Base-by-base conservation (phyloP, 2,888 invertebrate species). In the Mayetiola destructor region DNA sequence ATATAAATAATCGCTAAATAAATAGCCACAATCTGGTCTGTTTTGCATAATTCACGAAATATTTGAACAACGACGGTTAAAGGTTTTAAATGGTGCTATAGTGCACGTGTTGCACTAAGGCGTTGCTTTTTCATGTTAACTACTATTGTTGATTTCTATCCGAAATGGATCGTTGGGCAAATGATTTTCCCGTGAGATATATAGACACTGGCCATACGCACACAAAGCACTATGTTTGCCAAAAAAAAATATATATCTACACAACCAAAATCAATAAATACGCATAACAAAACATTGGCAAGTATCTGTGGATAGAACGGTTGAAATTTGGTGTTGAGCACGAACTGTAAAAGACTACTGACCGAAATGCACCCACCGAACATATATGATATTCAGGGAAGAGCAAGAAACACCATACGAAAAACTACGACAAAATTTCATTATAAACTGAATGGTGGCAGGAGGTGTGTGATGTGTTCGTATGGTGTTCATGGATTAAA, bases 1-100 rank as follows among this genome's bases (percentile, higher is more conserved):
- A 42, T 42, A 42, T 42, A 42, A 42, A 42, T 42, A 42, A 42
- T 42, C 42, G 42, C 42, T 42, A 42, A 42, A 42, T 23, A 42
- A 42, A 42, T 23, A 42, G 42, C 42, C 23, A 42, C 42, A 42
- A 42, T 42, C 42, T 42, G 42, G 42, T 42, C 42, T 42, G 42
- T 23, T 42, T 42, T 42, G 42, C 42, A 42, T 42, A 42, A 42
- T 42, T 42, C 42, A 42, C 42, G 42, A 42, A 42, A 42, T 42
- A 42, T 21, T 42, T 42, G 42, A 42, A 23, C 42, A n/a, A 23
- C 23, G n/a, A n/a, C 42, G 16, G 21, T 42, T 42, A 42, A 23
- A 21, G 23, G 42, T 42, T 42, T 42, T 42, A 42, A 23, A 32
- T 32, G 8, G 32, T 32, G 32, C 32, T 8, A 32, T 42, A 4